Evolutionary conservation across 92 coral and sea anemone species (phyloP), one percentile per base, ranked within the genome.

Genomic region (Phymanthus crucifer): DNA sequence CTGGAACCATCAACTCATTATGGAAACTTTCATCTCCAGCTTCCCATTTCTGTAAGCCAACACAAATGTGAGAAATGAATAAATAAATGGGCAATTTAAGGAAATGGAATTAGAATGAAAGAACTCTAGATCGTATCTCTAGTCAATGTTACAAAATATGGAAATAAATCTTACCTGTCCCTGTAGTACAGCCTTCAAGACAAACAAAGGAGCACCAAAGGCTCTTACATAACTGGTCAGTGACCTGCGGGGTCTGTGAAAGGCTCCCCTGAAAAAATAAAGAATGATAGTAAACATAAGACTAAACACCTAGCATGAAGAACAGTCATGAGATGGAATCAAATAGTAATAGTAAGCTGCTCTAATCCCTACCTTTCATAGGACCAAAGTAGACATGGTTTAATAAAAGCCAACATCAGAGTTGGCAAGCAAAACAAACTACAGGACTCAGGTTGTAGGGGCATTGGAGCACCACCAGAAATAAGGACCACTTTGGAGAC

Each of bases 401-500:
- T 90, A 27, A 95, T 69, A 19, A 94, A 89, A 46, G 92, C 85
- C 38, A 95, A 78, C 71, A 95, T 36, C 1, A 89, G 87, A 29
- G 91, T 75, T 29, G 99, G 99, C 6, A 95, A 87, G 64, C 96
- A 87, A 71, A 95, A 95, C 67, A 95, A 69, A 26, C 94, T 95
- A 70, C 98, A 95, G 27, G 93, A 75, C 57, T 87, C 83, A 17
- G 93, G 93, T 24, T 86, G 80, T 36, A 92, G 80, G 1, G 98
- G 96, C 17, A 87, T 71, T 37, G 99, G 99, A 0, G 96, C 99
- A 40, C 99, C 99, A 18, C 99, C 99, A 71, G 98, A 88, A 23
- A 95, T 90, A 21, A 95, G 93, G 13, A 95, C 84, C 84, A 95
- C 87, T 65, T 95, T 95, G 72, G 98, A 95, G 27, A 93, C 98